Evolutionary conservation across 2,113 vertebrate species (phyloP), one percentile per base, ranked within the genome.

Genomic region (Athene cunicularia): DNA sequence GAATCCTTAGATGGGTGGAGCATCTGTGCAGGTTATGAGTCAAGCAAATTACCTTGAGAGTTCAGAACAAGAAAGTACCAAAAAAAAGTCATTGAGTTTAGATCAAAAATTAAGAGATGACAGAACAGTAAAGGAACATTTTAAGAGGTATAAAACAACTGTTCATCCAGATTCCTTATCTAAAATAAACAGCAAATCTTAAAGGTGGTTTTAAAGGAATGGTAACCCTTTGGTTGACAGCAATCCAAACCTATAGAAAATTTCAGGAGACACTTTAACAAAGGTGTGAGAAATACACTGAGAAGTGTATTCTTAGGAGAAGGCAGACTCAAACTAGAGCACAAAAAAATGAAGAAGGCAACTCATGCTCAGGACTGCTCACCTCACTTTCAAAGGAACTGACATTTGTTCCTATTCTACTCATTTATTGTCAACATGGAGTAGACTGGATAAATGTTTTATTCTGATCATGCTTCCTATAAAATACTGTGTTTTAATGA

Each of bases 11-110:
- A 88, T 4, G 26, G 50, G 70, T 82, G 23, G 24, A 70, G 49
- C 15, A 90, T 27, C 67, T 82, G 30, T 62, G 43, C 35, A 86
- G 86, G 84, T 94, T 32, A 70, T 64, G 26, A 73, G 49, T 64
- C 33, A 95, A 71, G n/a, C 35, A 95, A 95, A 95, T 96, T 84
- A 97, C 77, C 64, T 87, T 81, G 9, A 79, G 95, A 83, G 73
- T 73, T 89, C 41, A 74, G 77, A 89, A 82, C 43, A 30, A 71
- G 6, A 80, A 76, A 93, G 39, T 74, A 49, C 60, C 39, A 37
- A 9, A 82, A 91, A 39, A 83, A 62, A 45, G 32, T 45, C 22
- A 60, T 4, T 70, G 33, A 80, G 14, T 86, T 80, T 55, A 82
- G 50, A 75, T 80, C 12, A 93, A 86, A 97, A 92, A 84, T 75